Evolutionary conservation across 2,113 vertebrate genomes (phyloP).

Genomic region (Gambusia affinis): DNA sequence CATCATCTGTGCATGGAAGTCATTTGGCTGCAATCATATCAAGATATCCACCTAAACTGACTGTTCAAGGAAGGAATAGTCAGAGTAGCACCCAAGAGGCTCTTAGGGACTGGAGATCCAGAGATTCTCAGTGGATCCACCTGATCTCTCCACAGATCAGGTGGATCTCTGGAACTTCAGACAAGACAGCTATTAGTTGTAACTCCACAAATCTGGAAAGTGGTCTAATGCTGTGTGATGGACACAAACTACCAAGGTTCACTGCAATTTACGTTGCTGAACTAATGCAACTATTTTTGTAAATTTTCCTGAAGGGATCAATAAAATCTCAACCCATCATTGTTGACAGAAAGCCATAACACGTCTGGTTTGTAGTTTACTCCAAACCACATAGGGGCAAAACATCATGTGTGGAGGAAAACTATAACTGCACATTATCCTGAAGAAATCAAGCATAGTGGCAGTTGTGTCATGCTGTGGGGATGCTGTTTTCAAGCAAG

Average conservation of each 20-base stretch:
- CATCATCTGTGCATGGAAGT: too few relatives aligned
- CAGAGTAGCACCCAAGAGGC: not conserved
- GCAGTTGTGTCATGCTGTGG: too few relatives aligned
- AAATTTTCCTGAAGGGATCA: not conserved
- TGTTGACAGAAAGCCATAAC: too few relatives aligned
- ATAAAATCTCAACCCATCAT: not conserved
- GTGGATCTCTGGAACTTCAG: not conserved
- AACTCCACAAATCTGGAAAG: not conserved
- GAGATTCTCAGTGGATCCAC: not conserved
- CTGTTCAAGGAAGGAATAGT: not conserved
- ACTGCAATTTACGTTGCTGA: not conserved
- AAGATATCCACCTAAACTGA: not conserved
- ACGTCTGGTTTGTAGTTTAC: not conserved
- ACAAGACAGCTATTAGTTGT: not conserved
- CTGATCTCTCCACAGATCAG: not conserved
- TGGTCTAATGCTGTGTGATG: too few relatives aligned
- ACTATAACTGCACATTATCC: too few relatives aligned
- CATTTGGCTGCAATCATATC: not conserved
- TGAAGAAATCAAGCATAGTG: too few relatives aligned
- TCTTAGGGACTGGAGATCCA: not conserved
- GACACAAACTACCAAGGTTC: too few relatives aligned
- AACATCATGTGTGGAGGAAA: not conserved
- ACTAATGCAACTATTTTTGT: not conserved
- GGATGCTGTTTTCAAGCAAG: too few relatives aligned
- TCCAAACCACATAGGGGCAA: not conserved